These are phyloP conservation scores for Tyrannus savana DNA, from an alignment of 2,113 vertebrate genomes.

Conservation along the genomic window DNA sequence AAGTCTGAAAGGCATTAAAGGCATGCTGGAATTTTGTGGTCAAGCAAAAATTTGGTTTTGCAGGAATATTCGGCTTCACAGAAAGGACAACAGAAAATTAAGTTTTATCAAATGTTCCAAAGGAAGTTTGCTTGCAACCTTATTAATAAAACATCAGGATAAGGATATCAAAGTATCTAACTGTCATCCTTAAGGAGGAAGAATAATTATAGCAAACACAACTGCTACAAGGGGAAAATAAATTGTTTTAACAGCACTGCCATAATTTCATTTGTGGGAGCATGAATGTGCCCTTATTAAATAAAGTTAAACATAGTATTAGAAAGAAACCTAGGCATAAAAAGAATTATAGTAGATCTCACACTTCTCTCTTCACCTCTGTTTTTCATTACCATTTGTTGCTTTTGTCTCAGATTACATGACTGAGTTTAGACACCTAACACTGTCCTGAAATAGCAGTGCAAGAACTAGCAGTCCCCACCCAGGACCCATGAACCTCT, in stretches of 20 bases:
- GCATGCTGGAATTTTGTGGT: neutral
- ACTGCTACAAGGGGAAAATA: neutral
- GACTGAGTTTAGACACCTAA: neutral
- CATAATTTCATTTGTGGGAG: neutral
- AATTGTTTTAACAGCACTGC: neutral
- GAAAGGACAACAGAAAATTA: neutral
- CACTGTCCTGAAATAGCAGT: neutral
- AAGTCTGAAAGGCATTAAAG: neutral
- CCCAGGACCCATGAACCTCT: rapidly evolving
- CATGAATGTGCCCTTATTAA: neutral
- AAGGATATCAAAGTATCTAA: neutral
- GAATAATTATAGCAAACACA: neutral
- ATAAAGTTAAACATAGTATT: neutral
- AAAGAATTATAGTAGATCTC: neutral
- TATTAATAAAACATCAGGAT: neutral
- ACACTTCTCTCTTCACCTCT: neutral
- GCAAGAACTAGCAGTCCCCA: neutral
- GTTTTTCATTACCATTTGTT: neutral
- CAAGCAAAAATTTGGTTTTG: neutral
- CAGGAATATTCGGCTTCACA: neutral
- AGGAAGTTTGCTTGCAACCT: neutral
- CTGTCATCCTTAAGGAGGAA: neutral
- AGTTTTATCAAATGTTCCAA: neutral
- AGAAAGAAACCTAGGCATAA: neutral
- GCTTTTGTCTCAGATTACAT: neutral